These are phyloP conservation scores for Perizoma flavofasciatum DNA, from an alignment of 2,888 invertebrate species.

Conservation along the genomic window DNA sequence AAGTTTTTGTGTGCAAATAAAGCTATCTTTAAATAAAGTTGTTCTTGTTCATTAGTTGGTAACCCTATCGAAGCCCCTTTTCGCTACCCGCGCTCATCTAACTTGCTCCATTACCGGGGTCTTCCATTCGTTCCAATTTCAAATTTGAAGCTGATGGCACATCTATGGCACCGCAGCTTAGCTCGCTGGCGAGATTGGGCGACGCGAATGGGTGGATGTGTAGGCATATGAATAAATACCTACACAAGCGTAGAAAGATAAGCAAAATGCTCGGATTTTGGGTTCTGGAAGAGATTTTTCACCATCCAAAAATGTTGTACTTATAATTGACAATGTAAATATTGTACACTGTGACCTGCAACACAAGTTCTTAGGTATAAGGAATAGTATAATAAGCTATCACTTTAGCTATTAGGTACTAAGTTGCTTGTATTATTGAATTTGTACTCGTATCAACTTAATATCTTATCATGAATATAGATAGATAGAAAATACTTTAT, in stretches of 20 bases:
- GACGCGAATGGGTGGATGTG: conserved; percentile 29
- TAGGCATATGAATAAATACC: conserved; percentile 26
- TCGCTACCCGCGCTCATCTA: conserved; percentile 73
- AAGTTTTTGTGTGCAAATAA: too few species aligned
- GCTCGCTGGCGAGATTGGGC: conserved; percentile 49
- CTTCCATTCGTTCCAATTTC: conserved; percentile 82
- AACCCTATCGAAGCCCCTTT: conserved; percentile 43
- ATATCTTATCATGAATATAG: too few species aligned
- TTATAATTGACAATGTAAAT: too few species aligned
- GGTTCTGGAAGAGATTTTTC: conserved; percentile 13
- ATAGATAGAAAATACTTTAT: too few species aligned
- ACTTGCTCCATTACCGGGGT: conserved; percentile 79
- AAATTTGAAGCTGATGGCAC: conserved; percentile 79
- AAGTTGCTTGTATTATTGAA: too few species aligned
- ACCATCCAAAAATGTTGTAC: background rate
- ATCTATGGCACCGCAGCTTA: conserved; percentile 72
- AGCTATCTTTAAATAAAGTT: background rate
- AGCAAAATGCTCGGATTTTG: conserved; percentile 20
- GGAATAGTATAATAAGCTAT: too few species aligned
- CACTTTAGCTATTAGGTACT: too few species aligned
- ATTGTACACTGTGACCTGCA: too few species aligned
- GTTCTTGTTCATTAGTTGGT: conserved; percentile 14
- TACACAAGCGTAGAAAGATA: conserved; percentile 19
- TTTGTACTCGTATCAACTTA: too few species aligned
- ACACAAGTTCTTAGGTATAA: too few species aligned